Evolutionary conservation across 2,888 invertebrate species (phyloP).

Genomic region (Agrotis exclamationis): DNA sequence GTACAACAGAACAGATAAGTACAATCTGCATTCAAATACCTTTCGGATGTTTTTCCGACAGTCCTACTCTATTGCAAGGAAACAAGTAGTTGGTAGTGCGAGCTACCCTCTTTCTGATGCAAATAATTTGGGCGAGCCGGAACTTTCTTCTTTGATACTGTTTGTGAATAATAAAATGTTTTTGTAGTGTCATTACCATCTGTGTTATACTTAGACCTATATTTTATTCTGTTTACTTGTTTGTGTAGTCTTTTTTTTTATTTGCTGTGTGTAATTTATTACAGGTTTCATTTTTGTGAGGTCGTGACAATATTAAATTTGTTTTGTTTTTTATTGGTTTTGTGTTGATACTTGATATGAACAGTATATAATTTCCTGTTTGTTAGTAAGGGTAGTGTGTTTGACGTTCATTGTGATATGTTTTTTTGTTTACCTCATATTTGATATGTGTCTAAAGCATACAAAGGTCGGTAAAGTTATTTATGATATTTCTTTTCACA

Average conservation of each 20-base stretch:
- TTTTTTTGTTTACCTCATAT: slow-evolving; percentile 5
- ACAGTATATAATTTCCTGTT: slow-evolving; percentile 24
- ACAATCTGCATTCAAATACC: slow-evolving; percentile 79
- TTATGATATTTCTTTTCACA: background rate
- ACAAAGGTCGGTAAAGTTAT: background rate
- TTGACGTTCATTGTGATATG: slow-evolving; percentile 16
- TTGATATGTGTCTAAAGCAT: background rate
- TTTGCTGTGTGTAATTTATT: slow-evolving; percentile 43
- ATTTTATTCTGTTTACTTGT: slow-evolving; percentile 56
- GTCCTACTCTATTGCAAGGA: slow-evolving; percentile 64
- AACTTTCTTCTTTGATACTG: slow-evolving; percentile 75
- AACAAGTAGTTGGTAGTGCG: slow-evolving; percentile 74
- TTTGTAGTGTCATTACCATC: slow-evolving; percentile 71
- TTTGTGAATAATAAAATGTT: slow-evolving; percentile 81
- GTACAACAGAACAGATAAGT: too few relatives aligned
- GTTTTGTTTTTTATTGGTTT: slow-evolving; percentile 39
- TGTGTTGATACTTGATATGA: slow-evolving; percentile 1
- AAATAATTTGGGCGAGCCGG: slow-evolving; percentile 80
- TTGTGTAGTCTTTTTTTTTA: slow-evolving; percentile 32
- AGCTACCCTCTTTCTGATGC: slow-evolving; percentile 81
- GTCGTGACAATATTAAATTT: slow-evolving; percentile 29
- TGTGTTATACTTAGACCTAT: slow-evolving; percentile 44
- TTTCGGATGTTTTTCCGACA: slow-evolving; percentile 73
- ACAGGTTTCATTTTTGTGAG: slow-evolving; percentile 20
- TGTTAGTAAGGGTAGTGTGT: slow-evolving; percentile 16